Evolutionary conservation across 1,140 invertebrate species (phyloP), one percentile per base, ranked within the genome.

Genomic region (Mycetomoellerius zeteki): DNA sequence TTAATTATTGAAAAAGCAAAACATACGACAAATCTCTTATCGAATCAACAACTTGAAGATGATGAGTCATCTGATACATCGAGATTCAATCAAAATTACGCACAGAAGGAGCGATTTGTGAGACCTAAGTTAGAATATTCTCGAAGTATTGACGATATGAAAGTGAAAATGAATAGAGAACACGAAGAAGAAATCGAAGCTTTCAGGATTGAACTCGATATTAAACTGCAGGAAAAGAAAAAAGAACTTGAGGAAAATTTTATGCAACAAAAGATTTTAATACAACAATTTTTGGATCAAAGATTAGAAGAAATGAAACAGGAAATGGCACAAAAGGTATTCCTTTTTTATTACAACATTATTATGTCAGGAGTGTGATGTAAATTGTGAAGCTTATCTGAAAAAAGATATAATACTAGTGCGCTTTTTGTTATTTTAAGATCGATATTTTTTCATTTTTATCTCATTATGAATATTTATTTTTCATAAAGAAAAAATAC

Each of bases 161-260:
- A 91, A 67, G 21, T 43, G 6, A 87, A 72, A 30, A 69, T 93
- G 47, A 78, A 27, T 2, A 85, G 75, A 65, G 90, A 92, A 12
- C 87, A 94, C 6, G 91, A 95, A 8, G 73, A 72, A 12, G 92
- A 92, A 5, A 88, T 95, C 6, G 82, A 91, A 12, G 19, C 16
- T 3, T 69, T 94, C 7, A 92, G 88, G 80, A 93, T 90, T n/a
- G 93, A 94, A 19, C 90, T 93, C 27, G 90, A 94, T 33, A 72
- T 30, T 5, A 94, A 93, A 69, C 76, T 95, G 5, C 91, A 93
- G 91, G 94, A 88, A 88, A 96, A 94, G 58, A 95, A 94, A 86
- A 91, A 92, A 4, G 89, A 95, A 37, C 52, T 96, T 6, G 93
- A 96, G 33, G 94, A 95, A 50, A 96, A 96, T 54, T 94, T 94